Evolutionary conservation across 2,113 vertebrate genomes (phyloP).

Genomic region (Mobula birostris): DNA sequence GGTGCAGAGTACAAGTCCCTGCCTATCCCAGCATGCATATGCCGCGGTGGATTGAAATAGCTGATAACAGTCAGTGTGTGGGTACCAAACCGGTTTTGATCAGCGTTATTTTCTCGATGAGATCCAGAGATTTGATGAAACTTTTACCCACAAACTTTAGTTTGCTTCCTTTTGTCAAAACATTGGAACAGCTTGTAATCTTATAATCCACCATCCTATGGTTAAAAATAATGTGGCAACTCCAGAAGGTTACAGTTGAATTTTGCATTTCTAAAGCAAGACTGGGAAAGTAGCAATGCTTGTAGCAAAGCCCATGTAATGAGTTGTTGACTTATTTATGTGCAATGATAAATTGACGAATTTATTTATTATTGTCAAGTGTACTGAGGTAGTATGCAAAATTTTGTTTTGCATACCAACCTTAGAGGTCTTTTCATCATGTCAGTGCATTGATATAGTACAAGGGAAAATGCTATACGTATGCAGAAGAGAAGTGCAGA

Average conservation of each 20-base stretch:
- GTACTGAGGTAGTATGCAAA: too few relatives aligned
- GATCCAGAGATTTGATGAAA: background rate
- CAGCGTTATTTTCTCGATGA: background rate
- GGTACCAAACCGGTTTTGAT: background rate
- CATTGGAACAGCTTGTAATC: background rate
- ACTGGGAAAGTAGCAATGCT: background rate
- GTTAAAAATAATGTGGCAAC: background rate
- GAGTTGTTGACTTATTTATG: background rate
- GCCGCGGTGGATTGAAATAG: background rate
- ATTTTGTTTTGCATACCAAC: too few relatives aligned
- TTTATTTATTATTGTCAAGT: too few relatives aligned
- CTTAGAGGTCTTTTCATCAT: too few relatives aligned
- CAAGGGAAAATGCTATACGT: too few relatives aligned
- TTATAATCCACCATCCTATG: background rate
- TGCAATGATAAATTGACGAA: background rate
- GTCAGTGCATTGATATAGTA: too few relatives aligned
- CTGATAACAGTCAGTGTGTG: constrained; percentile 7
- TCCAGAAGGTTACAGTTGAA: background rate
- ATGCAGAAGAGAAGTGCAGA: too few relatives aligned
- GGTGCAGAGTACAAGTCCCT: too few relatives aligned
- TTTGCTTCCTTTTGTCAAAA: constrained; percentile 29
- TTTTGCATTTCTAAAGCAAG: background rate
- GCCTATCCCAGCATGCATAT: too few relatives aligned
- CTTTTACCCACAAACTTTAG: background rate
- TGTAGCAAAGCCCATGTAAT: background rate